Conservation (phyloP, 2,888 invertebrate species). For the Lissonota sp. region DNA sequence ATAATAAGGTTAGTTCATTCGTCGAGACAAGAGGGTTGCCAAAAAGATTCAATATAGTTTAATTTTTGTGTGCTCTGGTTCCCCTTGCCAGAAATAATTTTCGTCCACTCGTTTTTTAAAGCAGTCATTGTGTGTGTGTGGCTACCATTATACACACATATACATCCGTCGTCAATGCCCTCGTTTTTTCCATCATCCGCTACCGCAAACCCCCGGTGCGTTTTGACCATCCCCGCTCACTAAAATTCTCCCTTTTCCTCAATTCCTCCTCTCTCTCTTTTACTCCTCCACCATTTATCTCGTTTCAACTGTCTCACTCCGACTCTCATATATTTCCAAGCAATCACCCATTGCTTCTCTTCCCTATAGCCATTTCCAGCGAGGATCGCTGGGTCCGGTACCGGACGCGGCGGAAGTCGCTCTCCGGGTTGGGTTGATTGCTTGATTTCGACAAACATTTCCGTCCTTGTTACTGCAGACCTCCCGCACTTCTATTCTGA, state of each 20-base stretch:
- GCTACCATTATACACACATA: constrained; percentile 29
- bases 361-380: constrained; percentile 22
- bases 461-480: constrained; percentile 60
- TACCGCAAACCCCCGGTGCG: constrained; percentile 52
- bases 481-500: constrained; percentile 21
- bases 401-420: constrained; percentile 58
- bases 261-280: constrained; percentile 7
- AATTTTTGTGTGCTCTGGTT: constrained; percentile 71
- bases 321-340: constrained; percentile 6
- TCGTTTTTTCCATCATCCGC: constrained; percentile 43
- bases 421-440: constrained; percentile 75
- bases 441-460: constrained; percentile 81
- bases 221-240: constrained; percentile 40
- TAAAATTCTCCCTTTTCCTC: constrained; percentile 18
- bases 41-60: constrained; percentile 67
- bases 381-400: constrained; percentile 21
- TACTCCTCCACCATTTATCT: constrained; percentile 31
- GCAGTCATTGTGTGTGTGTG: constrained; percentile 1
- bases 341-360: constrained; percentile 25
- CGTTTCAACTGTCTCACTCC: constrained; percentile 31
- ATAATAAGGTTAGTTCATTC: constrained; percentile 41
- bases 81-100: constrained; percentile 76
- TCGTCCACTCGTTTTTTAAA: constrained; percentile 24
- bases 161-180: constrained; percentile 20
- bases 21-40: constrained; percentile 37